Conservation (phyloP, 2,888 invertebrate species). For the Tuta absoluta region DNA sequence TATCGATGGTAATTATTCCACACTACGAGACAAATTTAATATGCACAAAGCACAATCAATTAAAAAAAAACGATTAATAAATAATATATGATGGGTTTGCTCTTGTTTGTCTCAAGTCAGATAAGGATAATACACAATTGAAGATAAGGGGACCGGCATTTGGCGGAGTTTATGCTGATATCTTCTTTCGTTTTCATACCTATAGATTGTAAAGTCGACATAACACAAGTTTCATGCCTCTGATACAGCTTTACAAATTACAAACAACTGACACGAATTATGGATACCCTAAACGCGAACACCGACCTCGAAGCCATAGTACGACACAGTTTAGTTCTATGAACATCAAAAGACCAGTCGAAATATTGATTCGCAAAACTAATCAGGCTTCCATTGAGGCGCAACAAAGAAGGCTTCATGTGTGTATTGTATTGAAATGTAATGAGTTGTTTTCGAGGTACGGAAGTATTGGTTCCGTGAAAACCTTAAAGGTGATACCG, state of each 20-base stretch:
- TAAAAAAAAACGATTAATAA: too few relatives aligned
- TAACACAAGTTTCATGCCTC: too few relatives aligned
- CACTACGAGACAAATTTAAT: too few relatives aligned
- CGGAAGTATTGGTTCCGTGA: background rate
- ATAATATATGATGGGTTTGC: too few relatives aligned
- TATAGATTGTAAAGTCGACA: too few relatives aligned
- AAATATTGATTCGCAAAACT: background rate
- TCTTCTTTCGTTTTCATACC: too few relatives aligned
- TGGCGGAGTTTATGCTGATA: too few relatives aligned
- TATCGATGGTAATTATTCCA: too few relatives aligned
- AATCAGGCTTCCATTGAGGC: background rate
- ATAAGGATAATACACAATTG: too few relatives aligned
- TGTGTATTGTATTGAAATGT: conserved; percentile 12
- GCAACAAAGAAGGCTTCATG: background rate
- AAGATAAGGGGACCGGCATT: too few relatives aligned
- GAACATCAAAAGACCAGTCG: background rate
- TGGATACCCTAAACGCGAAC: background rate
- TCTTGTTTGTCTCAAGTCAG: too few relatives aligned
- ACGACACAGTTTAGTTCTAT: background rate
- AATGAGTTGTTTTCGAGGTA: background rate
- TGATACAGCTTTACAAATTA: background rate
- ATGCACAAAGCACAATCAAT: too few relatives aligned
- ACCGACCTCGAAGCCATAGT: background rate
- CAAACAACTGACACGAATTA: background rate
- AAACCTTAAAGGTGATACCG: background rate